Base-by-base conservation (phyloP, 2,888 invertebrate species). In the Coelinius sp. region DNA sequence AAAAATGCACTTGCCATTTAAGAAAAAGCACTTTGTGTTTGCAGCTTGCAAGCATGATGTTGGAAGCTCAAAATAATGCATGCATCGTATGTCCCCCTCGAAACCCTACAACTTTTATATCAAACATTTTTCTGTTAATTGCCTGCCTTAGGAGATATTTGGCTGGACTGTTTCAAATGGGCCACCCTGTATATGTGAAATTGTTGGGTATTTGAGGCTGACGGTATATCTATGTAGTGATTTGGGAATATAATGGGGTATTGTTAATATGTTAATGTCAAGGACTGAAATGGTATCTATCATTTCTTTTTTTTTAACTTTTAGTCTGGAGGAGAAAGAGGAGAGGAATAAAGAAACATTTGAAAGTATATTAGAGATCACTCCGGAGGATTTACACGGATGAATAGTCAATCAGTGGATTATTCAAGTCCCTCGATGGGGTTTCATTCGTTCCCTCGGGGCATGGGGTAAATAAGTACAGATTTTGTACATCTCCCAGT, bases 261-360 rank as follows among this genome's bases (percentile, higher is more conserved):
- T 84, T 84, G 83, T 84, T 81, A 80, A 81, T 82, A 83, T 83
- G 83, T 80, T 84, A 83, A 83, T 84, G 77, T 59, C 59, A 59
- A 59, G 59, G 59, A 31, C 67, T 24, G 7, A n/a, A 14, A n/a
- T 14, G 22, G 53, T 53, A 59, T 53, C 24, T 67, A 20, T n/a
- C 46, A 10, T 46, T 44, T 24, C 17, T 25, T 68, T 53, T 68
- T n/a, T n/a, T 59, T 41, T 12, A n/a, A 38, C 38, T 5, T 5
- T 38, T 8, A 7, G 38, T 38, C 38, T 38, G 38, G 38, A 38
- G 10, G 6, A 1, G 5, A 8, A 10, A 6, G 38, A 38, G 2
- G 38, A 38, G 10, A 38, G 6, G 27, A 38, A 38, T 38, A 10
- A 41, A 22, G 22, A 44, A 44, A 64, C 2, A 10, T 20, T 65